Evolutionary conservation across 23 tunicate species (phyloP).

Genomic region (Pegea sp.): DNA sequence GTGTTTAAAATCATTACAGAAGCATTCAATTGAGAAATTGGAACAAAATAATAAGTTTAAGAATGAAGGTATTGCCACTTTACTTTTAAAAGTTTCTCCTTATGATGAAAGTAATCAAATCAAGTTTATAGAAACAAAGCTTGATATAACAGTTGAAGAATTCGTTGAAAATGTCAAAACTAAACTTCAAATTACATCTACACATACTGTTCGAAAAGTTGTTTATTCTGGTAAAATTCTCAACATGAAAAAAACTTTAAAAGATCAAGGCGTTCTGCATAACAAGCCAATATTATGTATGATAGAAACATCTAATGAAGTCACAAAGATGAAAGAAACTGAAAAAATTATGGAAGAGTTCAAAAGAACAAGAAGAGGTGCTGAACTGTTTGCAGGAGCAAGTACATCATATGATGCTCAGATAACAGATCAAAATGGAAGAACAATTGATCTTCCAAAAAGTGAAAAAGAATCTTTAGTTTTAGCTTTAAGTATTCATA

Average conservation of each 20-base stretch:
- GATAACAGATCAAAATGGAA: constrained; percentile 59
- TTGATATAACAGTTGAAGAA: constrained; percentile 18
- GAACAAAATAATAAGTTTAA: constrained; percentile 24
- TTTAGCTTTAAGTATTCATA: constrained; percentile 49
- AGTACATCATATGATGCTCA: constrained; percentile 16
- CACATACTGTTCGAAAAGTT: constrained; percentile 9
- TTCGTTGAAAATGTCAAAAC: constrained; percentile 5
- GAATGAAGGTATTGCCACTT: constrained; percentile 16
- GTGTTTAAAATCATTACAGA: constrained; percentile 18
- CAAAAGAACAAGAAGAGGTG: constrained; percentile 38
- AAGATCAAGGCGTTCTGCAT: constrained; percentile 29
- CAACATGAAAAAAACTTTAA: constrained; percentile 4
- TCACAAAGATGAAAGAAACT: constrained; percentile 14
- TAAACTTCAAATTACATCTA: constrained; percentile 3
- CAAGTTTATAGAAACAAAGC: constrained; percentile 16
- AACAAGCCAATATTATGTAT: constrained; percentile 48
- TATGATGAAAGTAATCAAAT: not conserved
- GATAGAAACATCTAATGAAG: constrained; percentile 6
- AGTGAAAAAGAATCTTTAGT: constrained; percentile 43
- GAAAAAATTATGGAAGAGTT: constrained; percentile 31
- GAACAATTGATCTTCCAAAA: constrained; percentile 37
- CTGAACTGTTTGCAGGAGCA: constrained; percentile 35
- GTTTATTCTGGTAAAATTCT: constrained; percentile 37
- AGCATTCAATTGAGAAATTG: constrained; percentile 19
- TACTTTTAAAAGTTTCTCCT: constrained; percentile 27